phyloP scores from a whole-genome alignment of 2,888 invertebrate genomes.

The Shargacucullia verbasci region DNA sequence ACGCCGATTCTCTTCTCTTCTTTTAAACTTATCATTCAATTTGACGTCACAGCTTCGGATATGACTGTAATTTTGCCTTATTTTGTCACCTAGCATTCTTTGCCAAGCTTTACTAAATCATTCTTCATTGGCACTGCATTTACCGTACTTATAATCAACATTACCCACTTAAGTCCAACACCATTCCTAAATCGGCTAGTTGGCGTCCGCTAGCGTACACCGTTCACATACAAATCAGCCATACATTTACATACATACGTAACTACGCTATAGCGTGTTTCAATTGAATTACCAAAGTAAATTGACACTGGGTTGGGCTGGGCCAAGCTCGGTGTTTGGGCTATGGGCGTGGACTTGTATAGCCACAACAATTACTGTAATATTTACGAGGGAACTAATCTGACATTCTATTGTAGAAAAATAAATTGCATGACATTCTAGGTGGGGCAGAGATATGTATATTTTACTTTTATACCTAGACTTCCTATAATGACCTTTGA shows the following conservation, averaged over 20 bases:
- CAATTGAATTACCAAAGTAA: conserved; percentile 57
- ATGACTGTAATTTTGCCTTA: conserved; percentile 34
- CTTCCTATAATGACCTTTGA: background rate
- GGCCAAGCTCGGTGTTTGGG: conserved; percentile 34
- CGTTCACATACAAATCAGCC: conserved; percentile 61
- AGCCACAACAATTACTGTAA: conserved; percentile 40
- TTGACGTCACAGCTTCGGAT: conserved; percentile 2
- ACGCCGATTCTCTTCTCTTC: too few species aligned
- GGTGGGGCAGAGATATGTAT: too few species aligned
- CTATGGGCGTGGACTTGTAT: conserved; percentile 36
- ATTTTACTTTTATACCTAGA: background rate
- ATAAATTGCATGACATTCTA: conserved; percentile 4
- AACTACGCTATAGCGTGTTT: conserved; percentile 41
- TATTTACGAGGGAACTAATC: conserved; percentile 20
- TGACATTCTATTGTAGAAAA: conserved; percentile 23
- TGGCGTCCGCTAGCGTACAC: conserved; percentile 57
- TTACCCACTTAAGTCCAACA: conserved; percentile 44
- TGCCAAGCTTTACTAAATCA: conserved; percentile 14
- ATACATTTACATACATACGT: conserved; percentile 44
- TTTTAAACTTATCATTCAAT: too few species aligned
- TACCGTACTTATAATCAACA: conserved; percentile 23
- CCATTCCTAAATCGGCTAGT: conserved; percentile 59
- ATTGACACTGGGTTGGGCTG: conserved; percentile 47
- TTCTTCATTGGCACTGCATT: conserved; percentile 26
- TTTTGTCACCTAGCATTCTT: background rate